These are phyloP conservation scores for Amazona finschi DNA, from an alignment of 2,797 vertebrate species.

Conservation along the genomic window DNA sequence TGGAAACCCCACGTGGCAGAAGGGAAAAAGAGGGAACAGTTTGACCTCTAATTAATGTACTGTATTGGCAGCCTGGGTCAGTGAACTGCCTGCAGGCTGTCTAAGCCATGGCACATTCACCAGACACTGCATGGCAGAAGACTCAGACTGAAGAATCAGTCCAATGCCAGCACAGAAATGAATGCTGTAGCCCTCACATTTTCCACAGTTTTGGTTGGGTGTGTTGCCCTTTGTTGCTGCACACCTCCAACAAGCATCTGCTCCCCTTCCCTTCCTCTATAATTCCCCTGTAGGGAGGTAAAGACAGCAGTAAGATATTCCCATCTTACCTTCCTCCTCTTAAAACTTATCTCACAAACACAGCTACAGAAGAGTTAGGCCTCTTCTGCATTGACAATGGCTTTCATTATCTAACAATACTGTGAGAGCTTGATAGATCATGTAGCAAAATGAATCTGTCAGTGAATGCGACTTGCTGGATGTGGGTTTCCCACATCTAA, in stretches of 20 bases:
- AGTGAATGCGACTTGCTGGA: background rate
- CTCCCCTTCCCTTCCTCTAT: background rate
- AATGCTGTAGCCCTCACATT: background rate
- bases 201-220: background rate
- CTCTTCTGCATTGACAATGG: background rate
- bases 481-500: background rate
- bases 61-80: background rate
- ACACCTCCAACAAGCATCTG: background rate
- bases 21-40: background rate
- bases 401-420: background rate
- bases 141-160: background rate
- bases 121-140: rapidly evolving
- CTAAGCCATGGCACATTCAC: rapidly evolving
- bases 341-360: background rate
- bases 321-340: background rate
- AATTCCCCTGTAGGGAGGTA: background rate
- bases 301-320: background rate
- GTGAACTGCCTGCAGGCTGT: background rate
- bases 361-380: background rate
- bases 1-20: background rate
- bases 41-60: background rate
- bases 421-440: background rate
- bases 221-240: background rate
- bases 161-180: background rate
- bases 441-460: background rate